Conservation (phyloP, 2,888 invertebrate species). For the Epinotia ramella region DNA sequence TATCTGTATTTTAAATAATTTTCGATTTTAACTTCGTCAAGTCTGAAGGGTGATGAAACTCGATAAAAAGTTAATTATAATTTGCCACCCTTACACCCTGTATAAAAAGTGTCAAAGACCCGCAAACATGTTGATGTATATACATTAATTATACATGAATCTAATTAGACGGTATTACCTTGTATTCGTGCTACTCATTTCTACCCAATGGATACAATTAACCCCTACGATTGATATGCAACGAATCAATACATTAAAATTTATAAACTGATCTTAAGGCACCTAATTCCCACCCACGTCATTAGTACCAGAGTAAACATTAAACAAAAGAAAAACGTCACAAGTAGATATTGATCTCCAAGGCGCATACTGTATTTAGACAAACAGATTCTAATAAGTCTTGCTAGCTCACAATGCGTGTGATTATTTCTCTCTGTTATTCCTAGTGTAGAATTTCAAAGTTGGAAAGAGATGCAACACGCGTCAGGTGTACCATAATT, state of each 20-base stretch:
- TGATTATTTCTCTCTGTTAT: conserved; percentile 29
- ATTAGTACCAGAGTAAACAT: conserved; percentile 21
- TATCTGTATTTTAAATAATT: neutral
- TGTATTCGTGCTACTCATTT: conserved; percentile 13
- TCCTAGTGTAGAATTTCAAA: neutral
- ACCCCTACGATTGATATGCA: conserved; percentile 37
- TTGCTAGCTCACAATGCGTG: neutral
- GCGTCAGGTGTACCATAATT: conserved; percentile 43
- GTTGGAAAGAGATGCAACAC: conserved; percentile 31
- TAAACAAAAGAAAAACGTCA: conserved; percentile 24
- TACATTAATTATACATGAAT: conserved; percentile 8
- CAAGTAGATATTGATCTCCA: conserved; percentile 5
- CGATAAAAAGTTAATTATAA: conserved; percentile 9
- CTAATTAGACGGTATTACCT: conserved; percentile 17
- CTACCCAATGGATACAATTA: conserved; percentile 38
- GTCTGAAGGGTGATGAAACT: neutral
- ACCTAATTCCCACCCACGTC: conserved; percentile 43
- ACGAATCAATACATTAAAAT: conserved; percentile 38
- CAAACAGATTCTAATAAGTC: neutral
- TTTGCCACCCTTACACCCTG: neutral
- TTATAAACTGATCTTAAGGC: conserved; percentile 33
- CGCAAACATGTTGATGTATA: conserved; percentile 12
- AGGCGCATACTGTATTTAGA: conserved; percentile 18
- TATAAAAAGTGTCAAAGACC: conserved; percentile 1
- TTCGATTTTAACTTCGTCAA: neutral